Evolutionary conservation across 2,113 vertebrate genomes (phyloP).

Genomic region (Myrmophylax atrothorax): DNA sequence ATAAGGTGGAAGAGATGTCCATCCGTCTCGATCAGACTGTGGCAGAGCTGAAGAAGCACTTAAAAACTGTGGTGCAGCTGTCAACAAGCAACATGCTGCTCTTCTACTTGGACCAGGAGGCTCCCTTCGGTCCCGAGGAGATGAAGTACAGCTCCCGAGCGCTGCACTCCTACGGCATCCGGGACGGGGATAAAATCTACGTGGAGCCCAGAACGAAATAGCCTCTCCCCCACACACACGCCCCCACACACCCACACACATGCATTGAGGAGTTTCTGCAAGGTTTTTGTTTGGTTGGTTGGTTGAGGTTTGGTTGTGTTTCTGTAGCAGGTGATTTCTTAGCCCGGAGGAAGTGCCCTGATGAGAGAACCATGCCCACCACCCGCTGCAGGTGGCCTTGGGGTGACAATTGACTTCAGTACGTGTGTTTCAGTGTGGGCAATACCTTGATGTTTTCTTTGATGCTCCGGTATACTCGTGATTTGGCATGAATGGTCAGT

Average conservation of each 20-base stretch:
- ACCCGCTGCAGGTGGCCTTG: constrained; percentile 40
- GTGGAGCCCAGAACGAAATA: constrained; percentile 89
- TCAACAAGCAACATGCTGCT: constrained; percentile 88
- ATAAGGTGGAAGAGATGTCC: constrained; percentile 84
- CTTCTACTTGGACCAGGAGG: constrained; percentile 89
- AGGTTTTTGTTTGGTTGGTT: constrained; percentile 62
- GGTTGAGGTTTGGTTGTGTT: constrained; percentile 64
- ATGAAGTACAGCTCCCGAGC: constrained; percentile 88
- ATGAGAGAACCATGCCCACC: constrained; percentile 27
- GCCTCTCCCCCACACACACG: constrained; percentile 28
- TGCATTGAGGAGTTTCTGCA: constrained; percentile 61
- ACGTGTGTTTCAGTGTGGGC: constrained; percentile 56
- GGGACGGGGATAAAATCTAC: constrained; percentile 93
- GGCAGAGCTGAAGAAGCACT: constrained; percentile 90
- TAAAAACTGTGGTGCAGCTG: constrained; percentile 86
- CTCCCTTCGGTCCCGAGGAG: constrained; percentile 89
- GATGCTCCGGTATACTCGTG: constrained; percentile 55
- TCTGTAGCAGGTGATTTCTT: constrained; percentile 47
- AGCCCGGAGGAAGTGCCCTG: constrained; percentile 46
- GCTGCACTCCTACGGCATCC: constrained; percentile 91
- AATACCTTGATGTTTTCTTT: constrained; percentile 49
- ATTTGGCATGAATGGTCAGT: not conserved
- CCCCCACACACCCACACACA: constrained; percentile 41
- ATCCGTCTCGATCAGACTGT: constrained; percentile 94
- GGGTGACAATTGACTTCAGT: constrained; percentile 37